phyloP scores from a whole-genome alignment of 2,888 invertebrate genomes.

The Lasioglossum pauxillum region DNA sequence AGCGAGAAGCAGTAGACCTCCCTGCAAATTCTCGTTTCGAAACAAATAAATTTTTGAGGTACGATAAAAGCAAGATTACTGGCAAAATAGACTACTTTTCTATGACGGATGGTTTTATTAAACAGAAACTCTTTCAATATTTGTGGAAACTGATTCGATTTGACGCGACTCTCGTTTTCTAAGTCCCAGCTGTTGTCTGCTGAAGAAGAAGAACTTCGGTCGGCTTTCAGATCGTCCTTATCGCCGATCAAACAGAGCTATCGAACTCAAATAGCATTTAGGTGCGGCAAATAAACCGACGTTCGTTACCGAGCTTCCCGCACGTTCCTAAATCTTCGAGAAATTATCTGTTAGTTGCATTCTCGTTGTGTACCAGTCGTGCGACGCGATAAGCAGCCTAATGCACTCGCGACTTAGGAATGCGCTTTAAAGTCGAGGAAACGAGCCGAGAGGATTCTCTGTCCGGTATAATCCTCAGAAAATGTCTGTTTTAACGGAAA shows the following conservation, averaged over 20 bases:
- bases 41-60: not conserved
- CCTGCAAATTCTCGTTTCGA: not conserved
- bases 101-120: not conserved
- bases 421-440: not conserved
- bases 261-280: constrained; percentile 31
- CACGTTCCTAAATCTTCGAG: not conserved
- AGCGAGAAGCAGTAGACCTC: not conserved
- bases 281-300: constrained; percentile 2
- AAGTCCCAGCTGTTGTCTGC: not conserved
- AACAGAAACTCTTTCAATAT: not conserved
- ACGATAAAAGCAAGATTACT: not conserved
- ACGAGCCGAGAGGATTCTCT: not conserved
- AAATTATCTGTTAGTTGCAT: constrained; percentile 40
- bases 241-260: constrained; percentile 16
- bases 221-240: not conserved
- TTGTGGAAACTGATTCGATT: not conserved
- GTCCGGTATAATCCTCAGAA: not conserved
- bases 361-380: not conserved
- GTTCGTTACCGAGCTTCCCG: not conserved
- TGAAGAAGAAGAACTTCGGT: not conserved
- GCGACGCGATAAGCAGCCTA: constrained; percentile 24
- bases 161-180: not conserved
- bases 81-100: not conserved
- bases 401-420: constrained; percentile 13
- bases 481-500: not conserved